Evolutionary conservation across 2,797 vertebrate species (phyloP), one percentile per base, ranked within the genome.

Genomic region (Diglossa cyanea): DNA sequence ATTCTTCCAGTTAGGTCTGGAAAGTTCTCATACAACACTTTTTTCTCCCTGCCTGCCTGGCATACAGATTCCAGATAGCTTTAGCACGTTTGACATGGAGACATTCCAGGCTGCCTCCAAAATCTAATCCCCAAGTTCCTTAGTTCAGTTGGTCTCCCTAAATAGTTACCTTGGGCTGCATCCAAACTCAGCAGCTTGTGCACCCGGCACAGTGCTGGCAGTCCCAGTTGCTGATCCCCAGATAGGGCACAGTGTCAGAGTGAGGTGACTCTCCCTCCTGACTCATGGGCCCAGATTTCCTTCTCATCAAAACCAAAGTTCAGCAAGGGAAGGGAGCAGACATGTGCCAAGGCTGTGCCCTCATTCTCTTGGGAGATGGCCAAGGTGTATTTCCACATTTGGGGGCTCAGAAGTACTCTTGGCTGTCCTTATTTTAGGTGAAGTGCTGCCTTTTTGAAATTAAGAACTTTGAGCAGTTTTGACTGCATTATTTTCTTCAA

Each of bases 21-120:
- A 95, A 95, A 95, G 50, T 86, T 90, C 79, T 88, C 0, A 0
- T 91, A 50, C 67, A 39, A 45, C 25, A 11, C 63, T 68, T 91
- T 90, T 90, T 87, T 42, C 57, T 88, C 53, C 31, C 70, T 93
- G 79, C 31, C 70, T 93, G 79, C 85, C 85, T 90, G 73, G 72
- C 93, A 94, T 78, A 65, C 16, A 91, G 76, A 91, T 94, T 93
- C 85, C 90, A 95, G 95, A 96, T 94, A 96, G 73, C 88, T 95
- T 96, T 96, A 96, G 88, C 96, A 95, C 68, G 33, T 94, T 94
- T 94, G 94, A 95, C 87, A 77, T 86, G 61, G 96, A 96, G 93
- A 71, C 66, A 90, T 95, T 96, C 96, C 95, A 96, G 90, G 39
- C 88, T 95, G 93, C 63, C 92, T 97, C 86, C 90, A 93, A 95